Conservation (phyloP, 2,888 invertebrate species). For the Macaria notata region DNA sequence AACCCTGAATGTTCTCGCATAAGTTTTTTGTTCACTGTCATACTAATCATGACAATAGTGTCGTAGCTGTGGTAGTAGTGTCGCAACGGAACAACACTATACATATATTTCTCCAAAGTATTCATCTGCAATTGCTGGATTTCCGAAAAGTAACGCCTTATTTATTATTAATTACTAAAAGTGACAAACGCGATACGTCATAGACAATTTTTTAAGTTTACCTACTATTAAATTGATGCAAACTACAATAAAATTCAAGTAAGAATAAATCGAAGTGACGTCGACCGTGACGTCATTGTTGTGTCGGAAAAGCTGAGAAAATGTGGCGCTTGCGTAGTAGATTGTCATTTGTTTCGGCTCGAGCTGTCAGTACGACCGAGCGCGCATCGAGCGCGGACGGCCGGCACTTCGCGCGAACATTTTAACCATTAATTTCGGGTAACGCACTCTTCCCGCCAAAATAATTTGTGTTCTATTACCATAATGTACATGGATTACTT, state of each 20-base stretch:
- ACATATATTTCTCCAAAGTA: too few relatives aligned
- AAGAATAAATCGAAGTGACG: conserved; percentile 33
- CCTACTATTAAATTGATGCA: neutral
- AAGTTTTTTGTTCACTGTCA: too few relatives aligned
- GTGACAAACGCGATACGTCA: too few relatives aligned
- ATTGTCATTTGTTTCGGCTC: conserved; percentile 52
- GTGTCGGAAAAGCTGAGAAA: conserved; percentile 62
- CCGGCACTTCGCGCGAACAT: conserved; percentile 62
- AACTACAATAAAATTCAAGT: conserved; percentile 3
- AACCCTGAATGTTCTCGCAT: too few relatives aligned
- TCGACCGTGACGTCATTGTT: conserved; percentile 48
- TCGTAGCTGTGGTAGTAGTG: too few relatives aligned
- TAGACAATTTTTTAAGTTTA: too few relatives aligned
- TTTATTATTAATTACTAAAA: too few relatives aligned
- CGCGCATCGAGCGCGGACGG: conserved; percentile 54
- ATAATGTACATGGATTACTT: too few relatives aligned
- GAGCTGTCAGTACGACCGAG: conserved; percentile 44
- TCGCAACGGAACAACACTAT: too few relatives aligned
- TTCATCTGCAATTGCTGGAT: too few relatives aligned
- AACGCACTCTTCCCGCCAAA: conserved; percentile 22
- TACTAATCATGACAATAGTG: too few relatives aligned
- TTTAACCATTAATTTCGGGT: conserved; percentile 24
- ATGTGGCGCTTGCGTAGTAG: conserved; percentile 71
- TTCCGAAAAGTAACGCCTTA: too few relatives aligned
- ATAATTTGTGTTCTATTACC: neutral